phyloP scores from a whole-genome alignment of 2,113 vertebrate genomes.

The Phaetusa simplex region DNA sequence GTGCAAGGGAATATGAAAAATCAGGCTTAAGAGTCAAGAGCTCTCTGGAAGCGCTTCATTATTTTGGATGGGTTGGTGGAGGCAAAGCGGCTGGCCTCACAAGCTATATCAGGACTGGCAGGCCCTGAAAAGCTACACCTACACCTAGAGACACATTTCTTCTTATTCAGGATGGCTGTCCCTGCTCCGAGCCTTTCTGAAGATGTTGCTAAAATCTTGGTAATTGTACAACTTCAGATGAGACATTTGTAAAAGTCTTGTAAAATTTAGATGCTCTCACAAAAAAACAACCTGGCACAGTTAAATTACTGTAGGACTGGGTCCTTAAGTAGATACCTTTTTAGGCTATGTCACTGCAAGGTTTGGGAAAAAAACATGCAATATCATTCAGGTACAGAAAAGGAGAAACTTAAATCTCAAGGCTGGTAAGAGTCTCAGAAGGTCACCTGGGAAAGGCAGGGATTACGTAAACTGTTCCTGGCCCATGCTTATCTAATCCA shows the following conservation, averaged over 20 bases:
- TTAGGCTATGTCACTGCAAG: not conserved
- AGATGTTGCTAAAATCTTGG: not conserved
- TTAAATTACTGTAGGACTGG: not conserved
- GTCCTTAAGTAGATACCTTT: not conserved
- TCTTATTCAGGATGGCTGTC: not conserved
- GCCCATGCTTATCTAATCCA: not conserved
- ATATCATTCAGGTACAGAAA: not conserved
- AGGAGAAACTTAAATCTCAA: not conserved
- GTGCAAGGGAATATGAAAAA: not conserved
- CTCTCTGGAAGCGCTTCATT: not conserved
- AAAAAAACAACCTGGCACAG: not conserved
- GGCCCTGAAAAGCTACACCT: not conserved
- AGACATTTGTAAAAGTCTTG: not conserved
- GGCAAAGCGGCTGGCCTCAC: not conserved
- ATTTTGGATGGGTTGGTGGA: not conserved
- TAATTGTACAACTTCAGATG: not conserved
- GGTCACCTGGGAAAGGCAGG: not conserved
- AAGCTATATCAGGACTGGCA: not conserved
- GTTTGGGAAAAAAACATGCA: not conserved
- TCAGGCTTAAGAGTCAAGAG: not conserved
- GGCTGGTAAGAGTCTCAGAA: not conserved
- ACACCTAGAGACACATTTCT: not conserved
- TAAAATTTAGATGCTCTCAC: not conserved
- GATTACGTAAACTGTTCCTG: not conserved
- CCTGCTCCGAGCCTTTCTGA: not conserved